Base-by-base conservation (phyloP, 1,140 invertebrate genomes). In the Oedothorax gibbosus region DNA sequence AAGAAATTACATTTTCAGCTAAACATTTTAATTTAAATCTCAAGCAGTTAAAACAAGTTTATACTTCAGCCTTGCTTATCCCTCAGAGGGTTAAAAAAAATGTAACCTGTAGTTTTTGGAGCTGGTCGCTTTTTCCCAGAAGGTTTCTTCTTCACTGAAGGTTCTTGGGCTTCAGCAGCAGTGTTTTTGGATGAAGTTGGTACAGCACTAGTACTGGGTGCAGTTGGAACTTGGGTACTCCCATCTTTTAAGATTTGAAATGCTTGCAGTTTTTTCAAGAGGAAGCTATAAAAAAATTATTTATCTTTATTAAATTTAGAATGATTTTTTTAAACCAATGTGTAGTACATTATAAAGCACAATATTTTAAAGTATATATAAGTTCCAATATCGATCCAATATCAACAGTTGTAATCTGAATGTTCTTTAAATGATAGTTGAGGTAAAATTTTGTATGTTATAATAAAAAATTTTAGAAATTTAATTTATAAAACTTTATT, bases 161-260 rank as follows among this genome's bases (percentile, higher is more conserved):
- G 12, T 56, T 69, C 69, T 56, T 21, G 9, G 56, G 20, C 57
- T 14, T 85, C 77, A 11, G 65, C 71, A 65, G 20, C 53, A 21
- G 18, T 12, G 50, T 64, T 60, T 54, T 75, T 75, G 12, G 21
- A 14, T 49, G 57, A 66, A 14, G 81, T 18, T 57, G 57, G 56
- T 49, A 57, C 9, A 56, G 20, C 7, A 62, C 81, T 64, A 66
- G 60, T 11, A 65, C 56, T 18, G 14, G 62, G 64, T 69, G 14
- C 78, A n/a, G 65, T 78, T 68, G 35, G 57, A 15, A 20, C 57
- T 71, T 81, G 76, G 53, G 50, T 64, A 49, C 71, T 57, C n/a
- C 81, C 65, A 77, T 85, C 83, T 64, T 85, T 85, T 85, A n/a
- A 53, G 8, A 65, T 35, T 53, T 78, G 75, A 35, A 85, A 85